A percentile compares a stretch with the other conserved stretches of the same genome.
Conservation (phyloP, 1,140 invertebrate genomes). For the Eriocheir sinensis region DNA sequence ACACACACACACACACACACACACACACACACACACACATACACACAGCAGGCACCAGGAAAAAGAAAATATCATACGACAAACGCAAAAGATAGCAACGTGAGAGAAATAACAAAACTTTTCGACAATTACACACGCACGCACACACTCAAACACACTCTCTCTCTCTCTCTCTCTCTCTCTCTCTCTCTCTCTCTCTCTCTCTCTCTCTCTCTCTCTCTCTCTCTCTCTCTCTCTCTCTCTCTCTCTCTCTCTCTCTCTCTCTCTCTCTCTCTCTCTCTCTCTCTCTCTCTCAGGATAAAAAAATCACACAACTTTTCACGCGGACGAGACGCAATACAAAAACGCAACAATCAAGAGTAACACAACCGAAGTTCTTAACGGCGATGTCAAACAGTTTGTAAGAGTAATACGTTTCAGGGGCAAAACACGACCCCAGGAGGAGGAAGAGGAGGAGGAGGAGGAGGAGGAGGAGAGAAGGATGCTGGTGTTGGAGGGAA, state of each 20-base stretch:
- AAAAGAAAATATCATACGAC: too few species aligned
- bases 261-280: too few species aligned
- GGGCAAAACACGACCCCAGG: background rate
- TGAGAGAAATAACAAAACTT: too few species aligned
- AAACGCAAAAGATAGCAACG: too few species aligned
- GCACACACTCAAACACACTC: background rate
- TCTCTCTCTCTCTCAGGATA: too few species aligned
- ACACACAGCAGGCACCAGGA: too few species aligned
- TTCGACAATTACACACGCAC: slow-evolving; percentile 37
- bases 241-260: too few species aligned
- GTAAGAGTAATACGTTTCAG: background rate
- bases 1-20: slow-evolving; percentile 37
- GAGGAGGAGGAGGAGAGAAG: background rate
- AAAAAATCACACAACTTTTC: background rate
- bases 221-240: too few species aligned
- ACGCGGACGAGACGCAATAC: background rate
- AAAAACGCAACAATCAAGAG: slow-evolving; percentile 5
- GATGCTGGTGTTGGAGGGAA: background rate
- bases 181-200: too few species aligned
- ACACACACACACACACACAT: background rate
- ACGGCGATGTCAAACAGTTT: slow-evolving; percentile 3
- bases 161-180: too few species aligned
- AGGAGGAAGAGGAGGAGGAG: background rate
- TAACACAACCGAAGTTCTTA: slow-evolving; percentile 3
- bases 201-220: too few species aligned